Evolutionary conservation across 2,797 vertebrate species (phyloP).

Genomic region (Alfaro cultratus): DNA sequence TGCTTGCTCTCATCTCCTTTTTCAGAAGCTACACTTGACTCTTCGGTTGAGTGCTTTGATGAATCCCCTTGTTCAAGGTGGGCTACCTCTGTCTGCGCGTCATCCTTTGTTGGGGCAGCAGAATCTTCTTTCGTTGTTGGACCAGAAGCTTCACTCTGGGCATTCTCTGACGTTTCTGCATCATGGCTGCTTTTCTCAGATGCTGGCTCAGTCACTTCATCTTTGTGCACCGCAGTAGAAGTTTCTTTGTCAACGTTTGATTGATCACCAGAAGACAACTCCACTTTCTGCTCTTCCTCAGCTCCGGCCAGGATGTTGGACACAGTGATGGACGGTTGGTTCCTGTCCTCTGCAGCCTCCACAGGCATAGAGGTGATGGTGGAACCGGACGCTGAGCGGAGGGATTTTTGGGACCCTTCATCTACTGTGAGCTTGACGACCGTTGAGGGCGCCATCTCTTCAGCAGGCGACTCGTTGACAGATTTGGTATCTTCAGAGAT

Average conservation of each 20-base stretch:
- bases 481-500: slow-evolving; percentile 65
- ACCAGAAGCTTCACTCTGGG: slow-evolving; percentile 20
- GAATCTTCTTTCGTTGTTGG: slow-evolving; percentile 33
- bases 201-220: slow-evolving; percentile 1
- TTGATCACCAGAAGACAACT: slow-evolving; percentile 29
- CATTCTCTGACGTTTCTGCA: background rate
- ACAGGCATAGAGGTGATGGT: slow-evolving; percentile 36
- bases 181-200: slow-evolving; percentile 1
- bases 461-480: slow-evolving; percentile 57
- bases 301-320: slow-evolving; percentile 75
- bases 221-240: slow-evolving; percentile 8
- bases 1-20: slow-evolving; percentile 47
- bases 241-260: slow-evolving; percentile 28
- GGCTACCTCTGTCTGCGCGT: slow-evolving; percentile 32
- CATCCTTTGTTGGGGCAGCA: slow-evolving; percentile 21
- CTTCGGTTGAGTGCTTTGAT: slow-evolving; percentile 40
- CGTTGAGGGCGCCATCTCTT: slow-evolving; percentile 77
- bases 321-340: slow-evolving; percentile 56
- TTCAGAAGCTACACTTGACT: slow-evolving; percentile 45
- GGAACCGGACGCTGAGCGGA: slow-evolving; percentile 39
- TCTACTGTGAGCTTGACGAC: slow-evolving; percentile 81
- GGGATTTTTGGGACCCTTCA: slow-evolving; percentile 43
- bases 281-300: slow-evolving; percentile 43
- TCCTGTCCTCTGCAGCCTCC: slow-evolving; percentile 41
- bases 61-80: slow-evolving; percentile 33